Evolutionary conservation across 2,113 vertebrate species (phyloP).

Genomic region (Oncorhynchus clarkii): DNA sequence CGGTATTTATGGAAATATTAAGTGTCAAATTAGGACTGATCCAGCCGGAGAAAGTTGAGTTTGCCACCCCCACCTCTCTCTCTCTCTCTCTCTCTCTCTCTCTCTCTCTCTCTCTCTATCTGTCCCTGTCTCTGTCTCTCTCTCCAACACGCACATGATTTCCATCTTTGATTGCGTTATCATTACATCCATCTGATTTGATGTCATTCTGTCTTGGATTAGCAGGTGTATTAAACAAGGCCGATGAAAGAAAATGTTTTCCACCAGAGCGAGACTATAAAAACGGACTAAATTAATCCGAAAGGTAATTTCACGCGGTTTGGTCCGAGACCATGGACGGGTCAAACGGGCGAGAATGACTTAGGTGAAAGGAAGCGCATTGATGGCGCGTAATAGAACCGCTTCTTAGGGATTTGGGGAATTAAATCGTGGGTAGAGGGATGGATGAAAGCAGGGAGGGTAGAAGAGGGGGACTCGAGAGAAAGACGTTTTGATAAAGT

Average conservation of each 20-base stretch:
- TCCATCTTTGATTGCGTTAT: neutral
- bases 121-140: constrained; percentile 13
- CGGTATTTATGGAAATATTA: constrained; percentile 78
- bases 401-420: constrained; percentile 57
- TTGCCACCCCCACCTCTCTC: constrained; percentile 21
- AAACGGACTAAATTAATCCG: constrained; percentile 81
- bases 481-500: constrained; percentile 78
- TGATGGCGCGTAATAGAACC: constrained; percentile 79
- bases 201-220: constrained; percentile 79
- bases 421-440: constrained; percentile 55
- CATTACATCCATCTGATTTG: constrained; percentile 67
- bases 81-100: constrained; percentile 33
- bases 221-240: constrained; percentile 78
- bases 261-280: constrained; percentile 70
- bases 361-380: constrained; percentile 73
- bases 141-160: neutral
- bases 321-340: constrained; percentile 79
- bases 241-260: constrained; percentile 59
- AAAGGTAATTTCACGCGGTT: constrained; percentile 86
- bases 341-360: constrained; percentile 78
- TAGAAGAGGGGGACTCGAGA: constrained; percentile 28
- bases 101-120: neutral
- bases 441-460: neutral
- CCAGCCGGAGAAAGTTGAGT: constrained; percentile 64
- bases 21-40: constrained; percentile 72